These are phyloP conservation scores for Heterotilapia buettikoferi DNA, from an alignment of 2,113 vertebrate genomes.

Conservation along the genomic window DNA sequence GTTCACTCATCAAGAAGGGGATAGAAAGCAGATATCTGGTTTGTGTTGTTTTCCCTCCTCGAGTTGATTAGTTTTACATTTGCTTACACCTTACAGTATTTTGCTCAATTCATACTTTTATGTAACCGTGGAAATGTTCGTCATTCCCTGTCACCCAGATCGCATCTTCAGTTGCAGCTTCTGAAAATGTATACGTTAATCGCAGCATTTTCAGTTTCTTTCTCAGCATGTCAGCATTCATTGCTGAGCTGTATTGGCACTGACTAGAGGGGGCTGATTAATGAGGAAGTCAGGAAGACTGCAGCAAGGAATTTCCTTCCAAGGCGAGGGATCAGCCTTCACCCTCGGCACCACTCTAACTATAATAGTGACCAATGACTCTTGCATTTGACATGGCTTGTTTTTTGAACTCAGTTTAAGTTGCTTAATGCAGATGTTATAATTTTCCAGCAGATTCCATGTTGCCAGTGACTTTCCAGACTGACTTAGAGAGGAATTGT, in stretches of 20 bases:
- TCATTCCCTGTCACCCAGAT: neutral
- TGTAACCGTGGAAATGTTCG: neutral
- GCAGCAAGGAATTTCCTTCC: neutral
- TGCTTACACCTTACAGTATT: neutral
- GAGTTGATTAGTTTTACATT: conserved; percentile 11
- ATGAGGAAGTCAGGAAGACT: neutral
- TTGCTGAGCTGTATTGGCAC: neutral
- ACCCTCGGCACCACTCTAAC: neutral
- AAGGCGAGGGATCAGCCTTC: neutral
- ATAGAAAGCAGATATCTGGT: neutral
- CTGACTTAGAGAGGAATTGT: neutral
- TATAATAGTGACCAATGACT: neutral
- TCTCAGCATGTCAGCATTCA: conserved; percentile 6
- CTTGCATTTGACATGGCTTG: neutral
- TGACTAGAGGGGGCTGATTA: neutral
- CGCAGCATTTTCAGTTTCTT: neutral
- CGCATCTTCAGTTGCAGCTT: neutral
- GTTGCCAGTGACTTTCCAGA: neutral
- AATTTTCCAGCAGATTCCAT: neutral
- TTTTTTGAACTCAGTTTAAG: neutral
- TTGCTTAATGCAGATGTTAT: neutral
- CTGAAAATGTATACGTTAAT: neutral
- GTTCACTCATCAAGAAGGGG: neutral
- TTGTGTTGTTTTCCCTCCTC: conserved; percentile 15
- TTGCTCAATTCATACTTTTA: neutral